Conservation (phyloP, 2,888 invertebrate genomes). For the Pocota personata region DNA sequence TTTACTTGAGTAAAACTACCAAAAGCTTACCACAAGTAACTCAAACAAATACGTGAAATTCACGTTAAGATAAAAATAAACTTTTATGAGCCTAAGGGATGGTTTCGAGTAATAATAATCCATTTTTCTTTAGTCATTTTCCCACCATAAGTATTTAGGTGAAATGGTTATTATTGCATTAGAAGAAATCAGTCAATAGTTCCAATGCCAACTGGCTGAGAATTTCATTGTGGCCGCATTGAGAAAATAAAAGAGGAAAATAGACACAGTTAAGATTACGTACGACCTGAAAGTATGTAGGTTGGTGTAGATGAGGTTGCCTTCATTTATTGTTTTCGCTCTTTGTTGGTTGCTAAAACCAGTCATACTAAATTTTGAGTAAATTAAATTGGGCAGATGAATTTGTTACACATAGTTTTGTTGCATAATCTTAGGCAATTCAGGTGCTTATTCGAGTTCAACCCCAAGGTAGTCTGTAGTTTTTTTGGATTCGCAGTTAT, state of each 20-base stretch:
- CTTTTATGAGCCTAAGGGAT: slow-evolving; percentile 23
- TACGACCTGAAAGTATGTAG: background rate
- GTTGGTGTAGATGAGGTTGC: background rate
- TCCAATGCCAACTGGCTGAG: slow-evolving; percentile 60
- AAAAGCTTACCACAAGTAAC: slow-evolving; percentile 51
- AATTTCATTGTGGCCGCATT: background rate
- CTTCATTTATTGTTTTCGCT: background rate
- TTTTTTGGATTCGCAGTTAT: too few species aligned
- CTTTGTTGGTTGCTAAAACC: background rate
- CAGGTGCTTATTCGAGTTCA: too few species aligned
- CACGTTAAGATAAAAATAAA: slow-evolving; percentile 12
- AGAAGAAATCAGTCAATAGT: slow-evolving; percentile 57
- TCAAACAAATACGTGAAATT: slow-evolving; percentile 26
- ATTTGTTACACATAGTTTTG: too few species aligned
- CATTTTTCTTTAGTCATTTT: background rate
- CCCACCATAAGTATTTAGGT: slow-evolving; percentile 36
- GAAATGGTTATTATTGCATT: slow-evolving; percentile 61
- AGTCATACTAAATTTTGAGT: too few species aligned
- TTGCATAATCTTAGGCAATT: background rate
- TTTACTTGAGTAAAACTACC: slow-evolving; percentile 46
- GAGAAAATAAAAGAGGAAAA: background rate
- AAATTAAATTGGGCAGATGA: too few species aligned
- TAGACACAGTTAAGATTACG: background rate
- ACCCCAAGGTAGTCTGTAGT: too few species aligned
- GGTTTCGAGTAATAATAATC: slow-evolving; percentile 50